Evolutionary conservation across 2,113 vertebrate species (phyloP).

Genomic region (Eidolon helvum): DNA sequence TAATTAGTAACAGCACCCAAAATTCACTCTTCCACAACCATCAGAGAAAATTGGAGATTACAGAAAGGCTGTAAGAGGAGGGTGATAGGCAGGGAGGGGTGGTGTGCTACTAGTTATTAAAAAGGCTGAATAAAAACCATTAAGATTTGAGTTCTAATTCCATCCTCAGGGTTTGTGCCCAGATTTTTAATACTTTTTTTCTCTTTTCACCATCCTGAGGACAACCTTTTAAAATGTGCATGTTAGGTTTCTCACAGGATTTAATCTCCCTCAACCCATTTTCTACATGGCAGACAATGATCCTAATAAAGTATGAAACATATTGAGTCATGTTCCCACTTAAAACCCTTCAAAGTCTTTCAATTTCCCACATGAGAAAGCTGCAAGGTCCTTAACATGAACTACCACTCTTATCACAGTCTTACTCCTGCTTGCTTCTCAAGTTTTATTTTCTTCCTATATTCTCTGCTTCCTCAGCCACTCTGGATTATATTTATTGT

Average conservation of each 20-base stretch:
- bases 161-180: neutral
- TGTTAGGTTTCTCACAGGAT: neutral
- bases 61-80: conserved; percentile 7
- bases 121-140: conserved; percentile 14
- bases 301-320: neutral
- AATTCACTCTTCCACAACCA: conserved; percentile 70
- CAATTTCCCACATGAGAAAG: neutral
- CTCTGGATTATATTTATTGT: neutral
- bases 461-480: neutral
- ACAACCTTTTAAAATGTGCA: neutral
- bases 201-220: neutral
- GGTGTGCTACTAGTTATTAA: conserved; percentile 12
- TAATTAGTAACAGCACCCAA: conserved; percentile 78
- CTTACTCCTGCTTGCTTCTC: neutral
- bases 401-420: neutral
- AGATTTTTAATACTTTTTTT: neutral
- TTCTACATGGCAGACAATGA: neutral
- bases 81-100: neutral
- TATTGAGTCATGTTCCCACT: neutral
- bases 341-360: neutral
- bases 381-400: no score
- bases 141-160: conserved; percentile 64
- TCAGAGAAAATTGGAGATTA: conserved; percentile 66
- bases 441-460: neutral
- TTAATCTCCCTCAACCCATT: neutral